phyloP scores from a whole-genome alignment of 2,113 vertebrate species.

The Toxostoma redivivum region DNA sequence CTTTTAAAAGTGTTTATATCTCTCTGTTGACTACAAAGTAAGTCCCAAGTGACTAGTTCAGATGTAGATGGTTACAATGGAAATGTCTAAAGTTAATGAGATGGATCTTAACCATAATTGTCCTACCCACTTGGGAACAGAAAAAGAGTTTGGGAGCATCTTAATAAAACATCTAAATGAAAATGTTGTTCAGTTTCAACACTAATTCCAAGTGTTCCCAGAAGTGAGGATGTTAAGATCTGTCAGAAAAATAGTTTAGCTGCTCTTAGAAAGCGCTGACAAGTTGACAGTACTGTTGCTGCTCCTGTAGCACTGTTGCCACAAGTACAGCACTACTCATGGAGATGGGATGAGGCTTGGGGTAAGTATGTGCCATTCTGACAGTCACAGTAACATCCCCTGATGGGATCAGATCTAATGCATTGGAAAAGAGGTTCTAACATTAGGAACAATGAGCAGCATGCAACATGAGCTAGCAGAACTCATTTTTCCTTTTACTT shows the following conservation, averaged over 20 bases:
- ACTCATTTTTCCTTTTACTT: neutral
- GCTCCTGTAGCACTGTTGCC: neutral
- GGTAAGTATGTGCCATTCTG: neutral
- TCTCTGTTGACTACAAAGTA: neutral
- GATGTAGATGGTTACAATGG: neutral
- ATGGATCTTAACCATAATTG: neutral
- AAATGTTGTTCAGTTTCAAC: neutral
- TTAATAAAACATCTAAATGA: neutral
- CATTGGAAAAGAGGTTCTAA: neutral
- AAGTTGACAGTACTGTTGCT: neutral
- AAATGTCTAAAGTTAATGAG: conserved; percentile 1
- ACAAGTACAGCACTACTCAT: accelerated
- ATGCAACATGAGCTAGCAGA: neutral
- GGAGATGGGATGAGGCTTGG: neutral
- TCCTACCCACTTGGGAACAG: neutral
- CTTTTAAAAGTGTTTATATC: neutral
- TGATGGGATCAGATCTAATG: neutral
- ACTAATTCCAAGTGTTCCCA: neutral
- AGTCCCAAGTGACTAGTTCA: neutral
- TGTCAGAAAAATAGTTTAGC: neutral
- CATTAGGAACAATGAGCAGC: neutral
- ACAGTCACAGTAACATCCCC: neutral
- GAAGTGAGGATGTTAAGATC: neutral
- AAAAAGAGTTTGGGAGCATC: neutral
- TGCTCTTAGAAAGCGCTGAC: neutral